Base-by-base conservation (phyloP, 2,797 vertebrate genomes). In the Sebastes minor region DNA sequence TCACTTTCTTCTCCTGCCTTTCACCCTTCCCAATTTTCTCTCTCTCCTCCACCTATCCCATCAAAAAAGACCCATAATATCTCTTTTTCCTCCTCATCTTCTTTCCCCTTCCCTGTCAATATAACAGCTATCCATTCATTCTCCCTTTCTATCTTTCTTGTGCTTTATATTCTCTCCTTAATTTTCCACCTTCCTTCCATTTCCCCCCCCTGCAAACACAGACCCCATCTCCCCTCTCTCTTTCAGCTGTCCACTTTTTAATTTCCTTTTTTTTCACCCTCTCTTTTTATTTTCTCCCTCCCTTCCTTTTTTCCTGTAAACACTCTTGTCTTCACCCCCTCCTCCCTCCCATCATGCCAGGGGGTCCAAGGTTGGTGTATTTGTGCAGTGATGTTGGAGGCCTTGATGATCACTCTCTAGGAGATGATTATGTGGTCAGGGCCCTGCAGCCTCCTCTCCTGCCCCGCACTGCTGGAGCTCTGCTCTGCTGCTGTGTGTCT, bases 341-440 rank as follows among this genome's bases (percentile, higher is more conserved):
- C 86, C 80, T 78, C 76, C 65, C 71, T 84, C 49, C 61, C 62
- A 53, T 88, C 83, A 23, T 89, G 80, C 91, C 89, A 86, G 84
- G 91, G 88, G 90, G 91, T 91, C 88, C 76, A 66, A 84, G 82
- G 84, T 83, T 88, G 89, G 90, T 88, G 86, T 94, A 86, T 93
- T 93, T 94, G 91, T 87, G 88, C 88, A 90, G 86, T 86, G 87
- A 91, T 90, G 92, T 93, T 92, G 86, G 91, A 92, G 92, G 91
- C 89, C 85, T 90, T 93, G 92, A 91, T 94, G 92, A 94, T 94
- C 88, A 90, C 91, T 93, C 92, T 92, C 88, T 88, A 91, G 89
- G 92, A 94, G 89, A 94, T 95, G 93, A 95, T 95, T 94, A 94
- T 89, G 89, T 94, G 93, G 91, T 94, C 92, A 93, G 91, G 83